Evolutionary conservation across 2,113 vertebrate species (phyloP).

Genomic region (Psilopogon haemacephalus): DNA sequence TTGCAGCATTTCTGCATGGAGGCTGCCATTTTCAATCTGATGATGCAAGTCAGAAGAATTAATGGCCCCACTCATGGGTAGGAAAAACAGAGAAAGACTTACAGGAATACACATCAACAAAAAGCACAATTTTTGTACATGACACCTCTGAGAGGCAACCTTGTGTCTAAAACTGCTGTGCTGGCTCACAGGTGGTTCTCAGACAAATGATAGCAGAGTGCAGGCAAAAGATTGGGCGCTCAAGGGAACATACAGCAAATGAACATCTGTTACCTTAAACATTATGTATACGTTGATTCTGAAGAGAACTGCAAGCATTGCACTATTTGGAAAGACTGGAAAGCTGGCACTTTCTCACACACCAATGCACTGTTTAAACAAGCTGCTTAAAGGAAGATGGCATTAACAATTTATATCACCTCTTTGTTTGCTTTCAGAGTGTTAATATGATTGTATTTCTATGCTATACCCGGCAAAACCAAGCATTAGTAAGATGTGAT

Average conservation of each 20-base stretch:
- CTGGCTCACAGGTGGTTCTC: conserved; percentile 42
- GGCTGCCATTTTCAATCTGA: conserved; percentile 9
- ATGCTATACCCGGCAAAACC: neutral
- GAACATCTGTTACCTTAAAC: conserved; percentile 63
- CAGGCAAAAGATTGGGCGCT: neutral
- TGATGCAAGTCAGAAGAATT: conserved; percentile 23
- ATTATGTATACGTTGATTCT: conserved; percentile 18
- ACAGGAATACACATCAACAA: neutral
- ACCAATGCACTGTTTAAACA: conserved; percentile 33
- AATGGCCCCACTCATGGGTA: neutral
- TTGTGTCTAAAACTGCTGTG: neutral
- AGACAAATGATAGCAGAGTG: conserved; percentile 50
- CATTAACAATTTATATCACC: conserved; percentile 38
- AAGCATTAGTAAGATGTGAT: neutral
- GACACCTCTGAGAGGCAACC: neutral
- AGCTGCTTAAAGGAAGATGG: conserved; percentile 36
- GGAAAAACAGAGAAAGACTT: neutral
- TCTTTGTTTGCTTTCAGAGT: conserved; percentile 49
- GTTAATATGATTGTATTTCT: conserved; percentile 39
- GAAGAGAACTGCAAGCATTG: conserved; percentile 26
- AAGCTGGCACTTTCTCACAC: conserved; percentile 20
- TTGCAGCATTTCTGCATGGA: conserved; percentile 13
- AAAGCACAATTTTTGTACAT: neutral
- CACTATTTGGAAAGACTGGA: conserved; percentile 39
- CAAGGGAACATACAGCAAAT: conserved; percentile 36